A percentile compares a stretch with the other conserved stretches of the same genome.
Evolutionary conservation across 2,888 invertebrate species (phyloP).

Genomic region (Strigamia maritima): DNA sequence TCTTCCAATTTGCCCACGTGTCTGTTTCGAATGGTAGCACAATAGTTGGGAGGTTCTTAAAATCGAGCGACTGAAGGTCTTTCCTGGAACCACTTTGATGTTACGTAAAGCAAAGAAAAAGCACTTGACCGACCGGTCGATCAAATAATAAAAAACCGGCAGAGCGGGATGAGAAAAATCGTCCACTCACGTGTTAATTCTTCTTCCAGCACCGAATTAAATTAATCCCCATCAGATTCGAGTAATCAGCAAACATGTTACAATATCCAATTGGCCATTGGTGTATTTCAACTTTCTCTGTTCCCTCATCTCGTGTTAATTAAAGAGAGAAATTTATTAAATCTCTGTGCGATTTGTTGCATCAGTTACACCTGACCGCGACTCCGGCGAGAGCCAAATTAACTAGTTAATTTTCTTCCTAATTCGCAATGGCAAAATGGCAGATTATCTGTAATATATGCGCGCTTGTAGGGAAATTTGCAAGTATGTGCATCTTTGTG

Average conservation of each 20-base stretch:
- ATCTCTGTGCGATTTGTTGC: constrained; percentile 15
- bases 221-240: constrained; percentile 1
- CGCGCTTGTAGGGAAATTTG: no score
- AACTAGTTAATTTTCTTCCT: constrained; percentile 20
- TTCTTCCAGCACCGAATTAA: background rate
- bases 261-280: background rate
- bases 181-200: background rate
- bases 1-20: background rate
- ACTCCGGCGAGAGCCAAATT: background rate
- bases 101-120: background rate
- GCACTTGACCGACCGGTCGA: background rate
- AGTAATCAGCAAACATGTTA: background rate
- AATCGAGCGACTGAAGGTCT: background rate
- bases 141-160: background rate
- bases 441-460: no score
- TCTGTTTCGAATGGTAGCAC: background rate
- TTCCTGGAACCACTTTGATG: background rate
- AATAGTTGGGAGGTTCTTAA: background rate
- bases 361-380: background rate
- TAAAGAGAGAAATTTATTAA: constrained; percentile 12
- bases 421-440: background rate
- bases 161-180: background rate
- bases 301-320: background rate
- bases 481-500: no score
- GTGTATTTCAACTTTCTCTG: background rate